Conservation (phyloP, 2,113 vertebrate genomes). For the Macquaria australasica region DNA sequence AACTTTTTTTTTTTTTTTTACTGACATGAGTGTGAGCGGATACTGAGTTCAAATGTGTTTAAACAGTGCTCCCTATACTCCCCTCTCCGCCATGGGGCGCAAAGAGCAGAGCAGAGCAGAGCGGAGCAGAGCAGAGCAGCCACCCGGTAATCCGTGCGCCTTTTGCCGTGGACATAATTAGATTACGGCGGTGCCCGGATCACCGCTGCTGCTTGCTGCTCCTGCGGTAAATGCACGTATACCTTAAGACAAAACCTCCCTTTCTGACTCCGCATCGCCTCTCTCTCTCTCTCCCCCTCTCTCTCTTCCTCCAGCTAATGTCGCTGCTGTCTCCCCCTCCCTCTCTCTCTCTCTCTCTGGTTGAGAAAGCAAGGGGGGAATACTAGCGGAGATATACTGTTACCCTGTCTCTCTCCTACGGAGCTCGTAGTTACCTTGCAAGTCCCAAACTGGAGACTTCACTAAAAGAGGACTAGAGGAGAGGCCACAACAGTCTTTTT, state of each 20-base stretch:
- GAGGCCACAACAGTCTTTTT: neutral
- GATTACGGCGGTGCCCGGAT: constrained; percentile 61
- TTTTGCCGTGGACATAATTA: constrained; percentile 65
- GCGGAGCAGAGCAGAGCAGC: constrained; percentile 28
- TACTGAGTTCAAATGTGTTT: constrained; percentile 35
- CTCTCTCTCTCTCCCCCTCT: constrained; percentile 9
- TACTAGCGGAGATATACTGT: constrained; percentile 63
- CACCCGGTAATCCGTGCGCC: constrained; percentile 60
- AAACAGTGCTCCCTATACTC: neutral
- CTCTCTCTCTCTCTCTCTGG: constrained; percentile 30
- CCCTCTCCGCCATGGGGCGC: constrained; percentile 62
- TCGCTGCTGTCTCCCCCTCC: neutral
- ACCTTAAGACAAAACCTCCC: constrained; percentile 47
- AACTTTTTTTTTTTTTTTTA: neutral
- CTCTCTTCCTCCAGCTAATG: neutral
- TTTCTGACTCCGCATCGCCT: constrained; percentile 53
- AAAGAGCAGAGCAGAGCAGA: constrained; percentile 28
- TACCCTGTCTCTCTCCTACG: constrained; percentile 55
- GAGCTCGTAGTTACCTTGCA: constrained; percentile 38
- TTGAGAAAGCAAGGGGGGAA: constrained; percentile 52
- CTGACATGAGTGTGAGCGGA: neutral
- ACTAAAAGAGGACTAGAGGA: constrained; percentile 47
- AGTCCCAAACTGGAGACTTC: constrained; percentile 57
- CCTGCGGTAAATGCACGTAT: constrained; percentile 57
- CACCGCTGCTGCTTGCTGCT: constrained; percentile 36